Conservation (phyloP, 92 coral and sea anemone species). For the Heliopora coerulea region DNA sequence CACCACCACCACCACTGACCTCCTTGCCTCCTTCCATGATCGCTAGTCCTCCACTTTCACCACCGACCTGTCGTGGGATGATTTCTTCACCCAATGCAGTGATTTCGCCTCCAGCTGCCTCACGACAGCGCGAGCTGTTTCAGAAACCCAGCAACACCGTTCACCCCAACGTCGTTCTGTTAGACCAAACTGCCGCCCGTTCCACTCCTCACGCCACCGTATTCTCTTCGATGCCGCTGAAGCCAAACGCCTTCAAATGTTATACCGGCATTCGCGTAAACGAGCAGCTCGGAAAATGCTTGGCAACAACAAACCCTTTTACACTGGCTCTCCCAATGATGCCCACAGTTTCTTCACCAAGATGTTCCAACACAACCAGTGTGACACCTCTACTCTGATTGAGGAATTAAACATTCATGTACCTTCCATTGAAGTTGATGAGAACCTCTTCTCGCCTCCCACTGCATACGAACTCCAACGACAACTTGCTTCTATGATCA, state of each 20-base stretch:
- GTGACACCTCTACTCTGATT: neutral
- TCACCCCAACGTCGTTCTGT: neutral
- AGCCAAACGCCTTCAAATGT: neutral
- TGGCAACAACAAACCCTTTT: neutral
- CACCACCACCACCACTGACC: no score
- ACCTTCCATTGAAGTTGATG: neutral
- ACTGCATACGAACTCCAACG: neutral
- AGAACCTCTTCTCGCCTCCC: neutral
- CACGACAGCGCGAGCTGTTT: no score
- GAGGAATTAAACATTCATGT: neutral
- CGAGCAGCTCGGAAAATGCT: constrained; percentile 8
- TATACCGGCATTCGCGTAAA: constrained; percentile 1
- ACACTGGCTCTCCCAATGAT: neutral
- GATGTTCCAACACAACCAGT: neutral
- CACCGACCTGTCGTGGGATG: no score
- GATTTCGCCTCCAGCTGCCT: no score
- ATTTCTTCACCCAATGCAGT: no score
- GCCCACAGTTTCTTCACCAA: neutral
- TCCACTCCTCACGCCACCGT: neutral
- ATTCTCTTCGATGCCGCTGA: neutral
- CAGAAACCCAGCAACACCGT: neutral
- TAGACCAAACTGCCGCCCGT: neutral
- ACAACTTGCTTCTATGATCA: neutral
- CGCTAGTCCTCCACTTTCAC: no score
- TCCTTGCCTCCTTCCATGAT: no score